phyloP scores from a whole-genome alignment of 1,140 invertebrate species.

The Mylabris phalerata region DNA sequence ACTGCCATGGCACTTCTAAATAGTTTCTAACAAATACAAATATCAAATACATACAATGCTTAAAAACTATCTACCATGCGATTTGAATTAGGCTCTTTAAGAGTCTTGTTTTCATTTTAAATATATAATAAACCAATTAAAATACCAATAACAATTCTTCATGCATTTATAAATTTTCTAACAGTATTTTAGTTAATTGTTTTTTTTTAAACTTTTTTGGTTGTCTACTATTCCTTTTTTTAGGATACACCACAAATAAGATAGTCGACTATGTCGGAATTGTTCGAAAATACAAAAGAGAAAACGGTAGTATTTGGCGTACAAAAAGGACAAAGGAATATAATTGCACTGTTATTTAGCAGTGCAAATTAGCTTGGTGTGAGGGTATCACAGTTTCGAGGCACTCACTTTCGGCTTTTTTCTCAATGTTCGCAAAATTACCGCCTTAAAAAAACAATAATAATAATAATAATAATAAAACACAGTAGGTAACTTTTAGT shows the following conservation, averaged over 20 bases:
- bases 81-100: conserved; percentile 32
- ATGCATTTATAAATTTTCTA: conserved; percentile 17
- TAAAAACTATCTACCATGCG: conserved; percentile 37
- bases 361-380: conserved; percentile 35
- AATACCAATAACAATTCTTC: conserved; percentile 17
- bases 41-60: conserved; percentile 36
- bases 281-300: conserved; percentile 21
- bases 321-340: conserved; percentile 7
- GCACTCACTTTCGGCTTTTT: conserved; percentile 39
- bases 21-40: conserved; percentile 28
- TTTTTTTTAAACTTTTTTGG: too few relatives aligned
- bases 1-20: conserved; percentile 36
- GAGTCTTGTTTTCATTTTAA: conserved; percentile 8
- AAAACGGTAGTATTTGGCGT: conserved; percentile 10
- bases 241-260: conserved; percentile 7
- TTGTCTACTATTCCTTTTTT: conserved; percentile 12
- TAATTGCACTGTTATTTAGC: conserved; percentile 6
- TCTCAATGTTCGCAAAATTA: conserved; percentile 23
- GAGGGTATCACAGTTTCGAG: conserved; percentile 42
- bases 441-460: not conserved
- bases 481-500: not conserved
- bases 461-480: too few relatives aligned
- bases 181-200: conserved; percentile 4
- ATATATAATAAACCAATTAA: not conserved
- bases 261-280: conserved; percentile 12